phyloP scores from a whole-genome alignment of 2,888 invertebrate genomes.

The Arctia plantaginis region DNA sequence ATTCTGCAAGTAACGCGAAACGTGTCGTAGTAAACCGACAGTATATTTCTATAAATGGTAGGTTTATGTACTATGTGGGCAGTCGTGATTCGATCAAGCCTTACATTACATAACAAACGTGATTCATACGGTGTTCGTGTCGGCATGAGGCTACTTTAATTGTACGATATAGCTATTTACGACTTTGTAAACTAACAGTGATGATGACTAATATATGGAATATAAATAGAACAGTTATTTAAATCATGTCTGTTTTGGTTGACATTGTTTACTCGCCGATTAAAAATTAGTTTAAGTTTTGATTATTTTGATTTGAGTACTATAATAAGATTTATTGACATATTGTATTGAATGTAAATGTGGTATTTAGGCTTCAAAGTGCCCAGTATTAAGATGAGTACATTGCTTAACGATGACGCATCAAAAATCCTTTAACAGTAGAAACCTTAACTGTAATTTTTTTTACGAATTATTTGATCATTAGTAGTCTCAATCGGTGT shows the following conservation, averaged over 20 bases:
- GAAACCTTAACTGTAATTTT: background rate
- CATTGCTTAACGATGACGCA: background rate
- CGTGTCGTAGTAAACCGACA: slow-evolving; percentile 1
- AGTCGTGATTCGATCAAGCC: slow-evolving; percentile 48
- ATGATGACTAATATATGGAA: slow-evolving; percentile 20
- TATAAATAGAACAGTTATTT: slow-evolving; percentile 27
- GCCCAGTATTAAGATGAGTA: background rate
- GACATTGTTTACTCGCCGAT: background rate
- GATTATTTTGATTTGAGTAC: background rate
- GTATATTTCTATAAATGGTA: slow-evolving; percentile 11
- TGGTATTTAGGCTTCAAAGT: background rate
- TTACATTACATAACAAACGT: slow-evolving; percentile 52
- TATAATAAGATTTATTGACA: background rate
- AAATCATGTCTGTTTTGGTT: background rate
- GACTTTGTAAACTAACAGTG: slow-evolving; percentile 34
- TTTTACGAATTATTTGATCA: background rate
- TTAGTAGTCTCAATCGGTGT: background rate
- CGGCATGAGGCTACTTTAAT: slow-evolving; percentile 40
- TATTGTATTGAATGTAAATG: background rate
- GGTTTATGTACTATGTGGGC: slow-evolving; percentile 21
- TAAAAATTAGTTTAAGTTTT: background rate
- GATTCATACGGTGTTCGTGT: slow-evolving; percentile 49
- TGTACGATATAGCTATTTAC: slow-evolving; percentile 32
- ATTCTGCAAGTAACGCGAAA: slow-evolving; percentile 5
- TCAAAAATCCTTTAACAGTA: background rate